A percentile compares a stretch with the other conserved stretches of the same genome.
These are phyloP conservation scores for Cephus rjabovi DNA, from an alignment of 2,888 invertebrate species.

Conservation along the genomic window DNA sequence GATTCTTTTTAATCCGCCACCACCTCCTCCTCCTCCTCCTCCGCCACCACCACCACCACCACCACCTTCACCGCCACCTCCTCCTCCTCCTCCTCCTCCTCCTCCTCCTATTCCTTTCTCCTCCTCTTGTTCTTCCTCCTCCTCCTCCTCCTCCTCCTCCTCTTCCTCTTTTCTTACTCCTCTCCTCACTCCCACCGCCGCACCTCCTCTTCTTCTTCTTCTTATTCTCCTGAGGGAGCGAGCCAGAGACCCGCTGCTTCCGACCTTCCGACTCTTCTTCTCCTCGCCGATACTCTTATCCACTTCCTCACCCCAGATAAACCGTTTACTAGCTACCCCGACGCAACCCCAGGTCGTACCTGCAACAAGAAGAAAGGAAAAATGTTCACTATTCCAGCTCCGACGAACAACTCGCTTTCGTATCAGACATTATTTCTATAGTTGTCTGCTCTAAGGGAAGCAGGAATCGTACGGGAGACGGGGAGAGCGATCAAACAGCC, in stretches of 20 bases:
- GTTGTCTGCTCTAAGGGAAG: too few relatives aligned
- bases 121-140: slow-evolving; percentile 12
- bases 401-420: too few relatives aligned
- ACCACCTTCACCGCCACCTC: slow-evolving; percentile 15
- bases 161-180: slow-evolving; percentile 22
- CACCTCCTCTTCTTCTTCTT: slow-evolving; percentile 2
- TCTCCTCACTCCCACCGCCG: slow-evolving; percentile 16
- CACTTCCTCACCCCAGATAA: slow-evolving; percentile 45
- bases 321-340: slow-evolving; percentile 59
- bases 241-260: slow-evolving; percentile 1
- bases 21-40: slow-evolving; percentile 32
- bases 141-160: slow-evolving; percentile 26
- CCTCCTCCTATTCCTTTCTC: slow-evolving; percentile 29
- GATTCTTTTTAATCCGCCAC: slow-evolving; percentile 31
- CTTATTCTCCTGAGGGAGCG: background rate
- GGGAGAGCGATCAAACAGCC: too few relatives aligned
- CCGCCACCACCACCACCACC: slow-evolving; percentile 17
- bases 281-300: background rate
- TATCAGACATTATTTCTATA: too few relatives aligned
- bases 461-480: too few relatives aligned
- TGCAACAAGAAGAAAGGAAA: slow-evolving; percentile 37
- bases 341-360: slow-evolving; percentile 64
- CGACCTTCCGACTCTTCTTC: slow-evolving; percentile 8
- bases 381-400: too few relatives aligned
- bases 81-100: slow-evolving; percentile 18